phyloP scores from a whole-genome alignment of 1,140 invertebrate species.

The Chelonus insularis region DNA sequence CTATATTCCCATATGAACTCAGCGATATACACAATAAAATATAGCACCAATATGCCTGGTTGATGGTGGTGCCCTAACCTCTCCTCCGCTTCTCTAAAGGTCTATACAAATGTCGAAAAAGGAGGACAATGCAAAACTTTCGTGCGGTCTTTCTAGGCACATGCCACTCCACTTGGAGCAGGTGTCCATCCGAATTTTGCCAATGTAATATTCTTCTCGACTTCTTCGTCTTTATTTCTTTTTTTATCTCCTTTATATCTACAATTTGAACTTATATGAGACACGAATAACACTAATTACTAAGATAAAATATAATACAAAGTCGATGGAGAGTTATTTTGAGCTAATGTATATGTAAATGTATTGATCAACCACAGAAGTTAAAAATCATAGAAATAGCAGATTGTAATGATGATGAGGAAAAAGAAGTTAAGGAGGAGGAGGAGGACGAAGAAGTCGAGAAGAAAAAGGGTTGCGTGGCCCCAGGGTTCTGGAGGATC shows the following conservation, averaged over 20 bases:
- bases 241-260: not conserved
- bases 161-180: conserved; percentile 20
- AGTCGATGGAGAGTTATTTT: too few species aligned
- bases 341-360: too few species aligned
- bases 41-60: not conserved
- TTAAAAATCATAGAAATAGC: too few species aligned
- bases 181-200: conserved; percentile 12
- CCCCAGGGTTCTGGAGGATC: conserved; percentile 20
- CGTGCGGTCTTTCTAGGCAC: conserved; percentile 19
- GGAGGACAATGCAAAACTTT: conserved; percentile 19
- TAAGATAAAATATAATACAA: too few species aligned
- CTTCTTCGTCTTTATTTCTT: not conserved
- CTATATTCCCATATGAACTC: too few species aligned
- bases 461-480: conserved; percentile 16
- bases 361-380: too few species aligned
- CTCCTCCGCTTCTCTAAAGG: too few species aligned
- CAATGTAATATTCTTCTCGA: not conserved
- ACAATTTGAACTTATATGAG: not conserved
- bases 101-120: conserved; percentile 19
- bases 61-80: not conserved
- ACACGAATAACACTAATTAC: too few species aligned
- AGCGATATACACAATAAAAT: not conserved
- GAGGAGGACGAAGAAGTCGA: not conserved
- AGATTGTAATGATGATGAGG: not conserved
- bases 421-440: not conserved